Base-by-base conservation (phyloP, 2,888 invertebrate species). In the Metacarcinus magister region DNA sequence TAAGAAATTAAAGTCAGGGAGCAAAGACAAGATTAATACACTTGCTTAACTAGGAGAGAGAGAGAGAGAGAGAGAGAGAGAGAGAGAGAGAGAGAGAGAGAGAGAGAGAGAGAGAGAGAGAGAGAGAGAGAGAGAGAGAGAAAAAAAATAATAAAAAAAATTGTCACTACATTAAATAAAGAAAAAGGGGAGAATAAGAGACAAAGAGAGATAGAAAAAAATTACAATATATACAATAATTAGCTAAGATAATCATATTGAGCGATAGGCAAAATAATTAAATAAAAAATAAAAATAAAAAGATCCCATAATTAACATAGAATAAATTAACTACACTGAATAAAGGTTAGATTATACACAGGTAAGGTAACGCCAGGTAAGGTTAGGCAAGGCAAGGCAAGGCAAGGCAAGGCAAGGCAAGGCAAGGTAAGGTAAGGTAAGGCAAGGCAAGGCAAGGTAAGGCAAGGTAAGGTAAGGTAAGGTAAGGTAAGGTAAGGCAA, bases 61-160 rank as follows among this genome's bases (percentile, higher is more conserved):
- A 90, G 16, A 90, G 13, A 39, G 90, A 32, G 19, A 90, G 39
- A 90, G 60, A 32, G 46, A 92, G 16, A 28, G 92, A 92, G 54
- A 54, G 92, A 92, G 92, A 48, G 92, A 92, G 54, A 54, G 54
- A 92, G 92, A 54, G 92, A 92, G 92, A 48, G 92, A 92, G 92
- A 92, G 92, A 92, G 90, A 90, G 90, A 90, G 90, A 90, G 90
- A 90, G 90, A 90, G 90, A 90, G 90, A 90, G 90, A 90, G 90
- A 90, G 90, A 90, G 90, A 90, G 90, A 90, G 90, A 90, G 90
- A 90, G 90, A 90, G 90, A 90, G 90, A 90, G 90, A 90, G 90
- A 90, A 28, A 32, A 89, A 32, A 5, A 28, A 13, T n/a, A n/a
- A n/a, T n/a, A 54, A 13, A 60, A 23, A 60, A 7, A 60, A 19